These are phyloP conservation scores for Blennius ocellaris DNA, from an alignment of 2,113 vertebrate species.

Conservation along the genomic window DNA sequence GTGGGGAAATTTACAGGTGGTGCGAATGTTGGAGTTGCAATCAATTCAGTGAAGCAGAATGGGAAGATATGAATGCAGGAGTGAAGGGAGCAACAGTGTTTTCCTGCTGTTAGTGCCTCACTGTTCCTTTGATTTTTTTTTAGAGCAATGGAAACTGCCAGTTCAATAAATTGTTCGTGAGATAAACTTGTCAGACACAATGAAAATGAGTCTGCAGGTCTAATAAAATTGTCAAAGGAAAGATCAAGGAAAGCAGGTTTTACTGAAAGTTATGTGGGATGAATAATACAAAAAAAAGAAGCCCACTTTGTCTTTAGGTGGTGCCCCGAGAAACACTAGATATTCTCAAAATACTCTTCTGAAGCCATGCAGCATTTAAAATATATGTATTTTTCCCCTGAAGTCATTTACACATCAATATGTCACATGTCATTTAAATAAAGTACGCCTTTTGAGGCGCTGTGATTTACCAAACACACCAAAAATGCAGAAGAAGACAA, in stretches of 20 bases:
- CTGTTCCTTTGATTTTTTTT: constrained; percentile 49
- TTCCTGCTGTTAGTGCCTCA: constrained; percentile 39
- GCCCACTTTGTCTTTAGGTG: constrained; percentile 30
- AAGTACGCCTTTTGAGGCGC: no score
- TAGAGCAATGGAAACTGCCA: constrained; percentile 22
- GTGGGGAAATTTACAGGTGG: constrained; percentile 30
- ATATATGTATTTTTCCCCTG: neutral
- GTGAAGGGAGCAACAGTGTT: neutral
- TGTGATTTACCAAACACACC: no score
- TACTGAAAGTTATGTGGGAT: constrained; percentile 5
- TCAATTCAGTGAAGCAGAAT: constrained; percentile 32
- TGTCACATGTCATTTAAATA: no score
- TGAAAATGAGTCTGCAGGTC: constrained; percentile 43
- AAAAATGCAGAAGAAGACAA: no score
- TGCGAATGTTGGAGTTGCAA: constrained; percentile 28
- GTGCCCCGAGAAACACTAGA: neutral
- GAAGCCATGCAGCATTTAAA: no score
- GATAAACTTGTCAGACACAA: constrained; percentile 50
- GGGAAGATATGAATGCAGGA: constrained; percentile 12
- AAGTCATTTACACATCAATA: neutral
- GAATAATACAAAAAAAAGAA: constrained; percentile 26
- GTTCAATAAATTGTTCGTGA: constrained; percentile 51
- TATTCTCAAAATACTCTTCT: no score
- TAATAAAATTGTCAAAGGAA: constrained; percentile 47
- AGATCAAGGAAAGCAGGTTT: constrained; percentile 33